phyloP scores from a whole-genome alignment of 2,888 invertebrate genomes.

The Nephrotoma appendiculata region DNA sequence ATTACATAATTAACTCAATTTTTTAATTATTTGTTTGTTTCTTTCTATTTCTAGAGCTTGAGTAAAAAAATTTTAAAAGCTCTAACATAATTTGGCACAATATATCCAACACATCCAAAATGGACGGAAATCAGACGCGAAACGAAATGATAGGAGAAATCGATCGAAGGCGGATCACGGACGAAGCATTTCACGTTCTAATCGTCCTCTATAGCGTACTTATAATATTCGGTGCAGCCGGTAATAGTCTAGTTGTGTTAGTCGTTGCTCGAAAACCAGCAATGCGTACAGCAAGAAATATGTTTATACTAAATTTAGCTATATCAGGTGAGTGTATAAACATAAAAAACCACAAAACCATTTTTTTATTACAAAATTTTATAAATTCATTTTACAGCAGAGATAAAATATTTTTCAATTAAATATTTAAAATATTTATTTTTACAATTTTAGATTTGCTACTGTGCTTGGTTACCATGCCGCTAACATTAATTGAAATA shows the following conservation, averaged over 20 bases:
- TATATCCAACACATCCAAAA: background rate
- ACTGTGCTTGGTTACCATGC: conserved; percentile 80
- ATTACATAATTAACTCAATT: too few species aligned
- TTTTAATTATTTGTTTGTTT: background rate
- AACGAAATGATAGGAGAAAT: background rate
- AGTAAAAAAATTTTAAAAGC: background rate
- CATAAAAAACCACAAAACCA: background rate
- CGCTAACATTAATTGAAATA: conserved; percentile 76
- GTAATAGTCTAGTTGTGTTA: conserved; percentile 73
- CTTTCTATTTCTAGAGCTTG: background rate
- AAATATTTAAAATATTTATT: background rate
- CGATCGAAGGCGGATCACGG: conserved; percentile 45
- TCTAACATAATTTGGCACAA: background rate
- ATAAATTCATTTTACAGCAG: background rate
- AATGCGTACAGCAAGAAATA: conserved; percentile 85
- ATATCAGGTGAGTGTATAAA: conserved; percentile 37
- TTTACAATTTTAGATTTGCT: conserved; percentile 44
- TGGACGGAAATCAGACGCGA: background rate
- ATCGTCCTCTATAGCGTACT: conserved; percentile 57
- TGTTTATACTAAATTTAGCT: conserved; percentile 85
- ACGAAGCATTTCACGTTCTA: conserved; percentile 49
- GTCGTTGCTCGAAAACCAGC: conserved; percentile 66
- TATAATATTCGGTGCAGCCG: conserved; percentile 67
- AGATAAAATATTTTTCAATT: background rate
- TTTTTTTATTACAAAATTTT: background rate